Percentiles rank a stretch among this genome's conserved stretches.
phyloP scores from a whole-genome alignment of 2,888 invertebrate species.

The Erebia palarica region DNA sequence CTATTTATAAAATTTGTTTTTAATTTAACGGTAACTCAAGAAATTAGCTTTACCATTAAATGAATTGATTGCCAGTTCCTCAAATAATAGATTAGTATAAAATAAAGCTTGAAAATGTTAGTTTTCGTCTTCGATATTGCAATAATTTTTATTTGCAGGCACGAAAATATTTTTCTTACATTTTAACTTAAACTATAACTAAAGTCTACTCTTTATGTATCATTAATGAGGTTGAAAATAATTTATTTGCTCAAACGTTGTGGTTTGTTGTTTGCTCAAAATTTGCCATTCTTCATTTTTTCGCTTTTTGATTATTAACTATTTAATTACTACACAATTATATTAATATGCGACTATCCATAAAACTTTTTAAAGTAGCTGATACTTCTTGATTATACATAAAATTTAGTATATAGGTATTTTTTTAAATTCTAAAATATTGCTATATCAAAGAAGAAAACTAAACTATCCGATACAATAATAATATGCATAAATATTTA shows the following conservation, averaged over 20 bases:
- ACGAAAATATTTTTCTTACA: not conserved
- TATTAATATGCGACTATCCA: too few relatives aligned
- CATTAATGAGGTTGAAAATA: not conserved
- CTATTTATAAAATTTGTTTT: slow-evolving; percentile 9
- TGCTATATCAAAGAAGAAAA: slow-evolving; percentile 14
- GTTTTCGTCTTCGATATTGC: slow-evolving; percentile 10
- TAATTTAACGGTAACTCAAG: slow-evolving; percentile 15
- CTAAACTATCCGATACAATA: not conserved
- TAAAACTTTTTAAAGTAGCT: too few relatives aligned
- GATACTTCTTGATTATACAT: too few relatives aligned
- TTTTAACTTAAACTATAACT: not conserved
- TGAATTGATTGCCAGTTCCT: slow-evolving; percentile 20
- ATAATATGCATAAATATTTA: slow-evolving; percentile 3
- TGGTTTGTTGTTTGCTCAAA: slow-evolving; percentile 7
- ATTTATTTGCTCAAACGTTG: not conserved
- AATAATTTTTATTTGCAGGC: not conserved
- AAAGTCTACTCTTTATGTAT: not conserved
- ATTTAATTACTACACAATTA: too few relatives aligned
- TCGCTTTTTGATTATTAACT: not conserved
- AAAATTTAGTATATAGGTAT: too few relatives aligned
- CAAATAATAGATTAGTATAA: slow-evolving; percentile 12
- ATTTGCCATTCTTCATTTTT: not conserved
- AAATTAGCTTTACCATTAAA: slow-evolving; percentile 23
- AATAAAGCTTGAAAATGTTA: not conserved
- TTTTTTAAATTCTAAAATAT: not conserved